Evolutionary conservation across 2,113 vertebrate genomes (phyloP).

Genomic region (Rhodinocichla rosea): DNA sequence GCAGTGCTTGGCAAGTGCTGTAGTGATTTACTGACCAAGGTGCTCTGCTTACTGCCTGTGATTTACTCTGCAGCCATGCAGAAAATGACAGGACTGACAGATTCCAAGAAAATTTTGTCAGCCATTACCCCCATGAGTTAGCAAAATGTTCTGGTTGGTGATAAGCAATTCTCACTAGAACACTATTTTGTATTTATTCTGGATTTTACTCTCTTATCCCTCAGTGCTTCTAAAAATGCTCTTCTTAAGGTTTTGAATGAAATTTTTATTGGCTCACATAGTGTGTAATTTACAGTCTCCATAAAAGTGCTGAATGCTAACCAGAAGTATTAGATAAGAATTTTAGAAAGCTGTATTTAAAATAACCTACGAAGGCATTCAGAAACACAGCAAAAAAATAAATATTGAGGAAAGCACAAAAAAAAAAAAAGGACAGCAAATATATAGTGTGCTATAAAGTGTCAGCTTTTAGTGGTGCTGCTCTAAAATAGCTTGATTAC

Average conservation of each 20-base stretch:
- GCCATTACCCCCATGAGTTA: conserved; percentile 1
- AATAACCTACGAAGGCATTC: not conserved
- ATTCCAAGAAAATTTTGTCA: conserved; percentile 23
- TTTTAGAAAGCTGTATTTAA: conserved; percentile 36
- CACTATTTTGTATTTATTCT: conserved; percentile 25
- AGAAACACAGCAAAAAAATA: not conserved
- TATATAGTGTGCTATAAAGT: not conserved
- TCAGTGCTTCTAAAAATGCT: not conserved
- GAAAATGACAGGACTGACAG: conserved; percentile 32
- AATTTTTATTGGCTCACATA: conserved; percentile 42
- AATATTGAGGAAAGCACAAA: not conserved
- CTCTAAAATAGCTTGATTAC: not conserved
- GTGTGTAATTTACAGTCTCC: conserved; percentile 20
- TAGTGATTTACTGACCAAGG: conserved; percentile 26
- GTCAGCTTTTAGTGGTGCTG: not conserved
- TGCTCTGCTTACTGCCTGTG: not conserved
- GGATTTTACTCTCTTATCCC: conserved; percentile 7
- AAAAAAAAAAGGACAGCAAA: not conserved
- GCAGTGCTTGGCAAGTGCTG: not conserved
- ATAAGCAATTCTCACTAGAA: conserved; percentile 25
- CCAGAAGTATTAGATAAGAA: conserved; percentile 19
- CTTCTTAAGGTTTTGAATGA: conserved; percentile 53
- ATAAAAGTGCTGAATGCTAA: conserved; percentile 27
- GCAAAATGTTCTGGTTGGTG: not conserved
- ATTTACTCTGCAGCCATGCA: conserved; percentile 3